These are phyloP conservation scores for Mionectes macconnelli DNA, from an alignment of 2,113 vertebrate species.

Conservation along the genomic window DNA sequence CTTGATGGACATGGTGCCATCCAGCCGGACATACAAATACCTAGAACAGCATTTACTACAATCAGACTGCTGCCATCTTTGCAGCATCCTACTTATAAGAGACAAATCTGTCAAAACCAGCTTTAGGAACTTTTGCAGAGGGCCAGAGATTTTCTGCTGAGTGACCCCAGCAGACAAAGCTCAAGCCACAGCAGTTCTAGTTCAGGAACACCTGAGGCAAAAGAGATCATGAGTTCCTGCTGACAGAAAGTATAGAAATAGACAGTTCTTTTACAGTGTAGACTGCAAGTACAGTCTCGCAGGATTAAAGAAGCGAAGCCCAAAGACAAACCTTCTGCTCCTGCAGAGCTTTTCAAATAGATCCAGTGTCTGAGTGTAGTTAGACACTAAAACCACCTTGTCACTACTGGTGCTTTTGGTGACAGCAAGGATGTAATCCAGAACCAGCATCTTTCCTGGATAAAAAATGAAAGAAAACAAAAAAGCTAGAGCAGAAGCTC, in stretches of 20 bases:
- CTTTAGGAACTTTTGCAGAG: not conserved
- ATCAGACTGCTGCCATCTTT: not conserved
- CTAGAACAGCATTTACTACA: constrained; percentile 62
- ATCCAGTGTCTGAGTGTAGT: constrained; percentile 97
- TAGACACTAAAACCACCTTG: constrained; percentile 96
- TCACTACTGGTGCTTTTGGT: constrained; percentile 87
- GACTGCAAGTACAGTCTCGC: not conserved
- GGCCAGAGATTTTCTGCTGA: not conserved
- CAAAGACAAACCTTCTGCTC: constrained; percentile 79
- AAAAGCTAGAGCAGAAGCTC: not conserved
- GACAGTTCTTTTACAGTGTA: not conserved
- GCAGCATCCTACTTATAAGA: not conserved
- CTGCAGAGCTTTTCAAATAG: constrained; percentile 96
- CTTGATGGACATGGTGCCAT: constrained; percentile 98
- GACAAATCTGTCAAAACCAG: not conserved
- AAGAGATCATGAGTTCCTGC: not conserved
- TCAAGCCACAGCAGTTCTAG: not conserved
- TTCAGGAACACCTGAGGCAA: not conserved
- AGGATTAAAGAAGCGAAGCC: not conserved
- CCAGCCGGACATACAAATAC: constrained; percentile 92
- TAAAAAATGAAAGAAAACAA: not conserved
- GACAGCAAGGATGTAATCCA: constrained; percentile 94
- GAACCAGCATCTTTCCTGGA: constrained; percentile 94
- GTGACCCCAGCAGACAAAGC: not conserved
- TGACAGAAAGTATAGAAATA: not conserved